Base-by-base conservation (phyloP, 2,113 vertebrate species). In the Gallinago undulata region DNA sequence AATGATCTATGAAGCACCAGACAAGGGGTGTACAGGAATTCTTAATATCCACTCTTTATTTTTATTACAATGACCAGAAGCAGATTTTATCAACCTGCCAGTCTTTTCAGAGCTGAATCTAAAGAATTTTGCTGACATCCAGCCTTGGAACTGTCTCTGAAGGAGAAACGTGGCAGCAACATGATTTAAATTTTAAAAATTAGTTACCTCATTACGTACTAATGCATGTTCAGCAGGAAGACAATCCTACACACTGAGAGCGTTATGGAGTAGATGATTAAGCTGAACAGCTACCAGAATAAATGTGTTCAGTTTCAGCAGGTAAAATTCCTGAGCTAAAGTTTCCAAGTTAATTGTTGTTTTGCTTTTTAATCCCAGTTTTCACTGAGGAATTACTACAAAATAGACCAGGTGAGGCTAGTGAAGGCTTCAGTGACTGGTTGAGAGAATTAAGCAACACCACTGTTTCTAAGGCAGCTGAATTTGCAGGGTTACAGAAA, bases 161-260 rank as follows among this genome's bases (percentile, higher is more conserved):
- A 87, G 22, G 39, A 83, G 70, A 90, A 74, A 3, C 7, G n/a
- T 41, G 41, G 28, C 70, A 91, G 81, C 50, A 55, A 90, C 66
- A 82, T n/a, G 45, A 94, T 74, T 85, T 83, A 88, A 82, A 87
- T 69, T 75, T 90, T 55, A 89, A 91, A 96, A 89, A 93, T 76
- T 85, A 69, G 87, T 88, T 87, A 79, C 57, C 81, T 95, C 87
- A 66, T 94, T 89, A 89, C 89, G 62, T 78, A 66, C 57, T 84
- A 79, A 76, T 45, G 45, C n/a, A 31, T 60, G 43, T 93, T 89
- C 80, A 89, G 60, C 73, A 56, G 66, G 63, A 89, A 90, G 70
- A 69, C 57, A 94, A 23, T 62, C 78, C 81, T 85, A 66, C 66
- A 76, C 27, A 66, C 19, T 37, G 39, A 89, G 69, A 72, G 48